Evolutionary conservation across 2,113 vertebrate genomes (phyloP), one percentile per base, ranked within the genome.

Genomic region (Alosa alosa): DNA sequence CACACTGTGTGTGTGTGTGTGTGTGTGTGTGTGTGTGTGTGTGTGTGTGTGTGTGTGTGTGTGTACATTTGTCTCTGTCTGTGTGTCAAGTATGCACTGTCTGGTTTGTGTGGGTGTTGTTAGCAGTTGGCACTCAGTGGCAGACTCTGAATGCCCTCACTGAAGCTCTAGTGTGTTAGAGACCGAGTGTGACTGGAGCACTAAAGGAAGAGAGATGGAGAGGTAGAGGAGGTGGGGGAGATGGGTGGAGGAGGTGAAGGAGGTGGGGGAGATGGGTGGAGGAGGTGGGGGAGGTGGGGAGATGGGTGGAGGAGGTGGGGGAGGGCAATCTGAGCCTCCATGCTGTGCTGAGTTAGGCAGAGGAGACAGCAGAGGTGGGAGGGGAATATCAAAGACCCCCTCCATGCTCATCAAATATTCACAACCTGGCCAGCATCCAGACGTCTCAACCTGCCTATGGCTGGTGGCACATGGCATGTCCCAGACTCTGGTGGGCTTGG

Each of bases 401-500:
- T 5, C 45, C 20, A 18, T 6, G 13, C 83, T 64, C 39, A 81
- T 85, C 17, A 72, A 49, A 84, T 84, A 75, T 84, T 84, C 64
- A 84, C 22, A 39, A 0, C 68, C 41, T 85, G 84, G 45, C 84
- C 31, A 25, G 18, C 72, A 81, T 45, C 31, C 45, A 25, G 47
- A 52, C 44, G 47, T 20, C 46, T 49, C 45, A 11, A 17, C 17
- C 46, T 39, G 6, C 39, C 46, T 20, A 10, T n/a, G 22, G 64
- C 78, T 81, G 47, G 72, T 49, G 84, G n/a, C 46, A 81, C 68
- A 13, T 39, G 46, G 25, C n/a, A 22, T 45, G 45, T 84, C 64
- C 39, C 44, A 4, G 9, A n/a, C 55, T 84, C 39, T 39, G 41
- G 55, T 17, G 52, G 22, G 47, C 8, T 15, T 22, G 2, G 3